Conservation (phyloP, 2,888 invertebrate genomes). For the Chrysolina haemoptera region DNA sequence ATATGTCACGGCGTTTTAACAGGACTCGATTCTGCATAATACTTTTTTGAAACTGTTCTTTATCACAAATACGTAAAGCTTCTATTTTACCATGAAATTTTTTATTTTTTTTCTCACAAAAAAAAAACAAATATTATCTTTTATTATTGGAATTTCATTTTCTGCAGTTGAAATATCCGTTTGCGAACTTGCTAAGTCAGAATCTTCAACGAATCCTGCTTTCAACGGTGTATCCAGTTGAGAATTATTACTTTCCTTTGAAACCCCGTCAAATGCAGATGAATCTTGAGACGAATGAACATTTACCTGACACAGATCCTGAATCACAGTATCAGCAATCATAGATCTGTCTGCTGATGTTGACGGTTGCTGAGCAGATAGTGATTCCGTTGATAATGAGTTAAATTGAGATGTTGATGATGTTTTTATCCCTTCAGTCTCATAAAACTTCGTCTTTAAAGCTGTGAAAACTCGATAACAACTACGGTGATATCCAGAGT, state of each 20-base stretch:
- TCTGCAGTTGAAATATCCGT: too few relatives aligned
- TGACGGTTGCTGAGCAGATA: too few relatives aligned
- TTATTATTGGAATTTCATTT: too few relatives aligned
- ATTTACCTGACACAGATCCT: too few relatives aligned
- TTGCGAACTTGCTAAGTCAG: too few relatives aligned
- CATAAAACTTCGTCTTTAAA: slow-evolving; percentile 21
- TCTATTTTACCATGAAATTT: slow-evolving; percentile 27
- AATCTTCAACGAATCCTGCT: slow-evolving; percentile 6
- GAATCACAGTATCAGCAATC: background rate
- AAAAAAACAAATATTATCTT: slow-evolving; percentile 22
- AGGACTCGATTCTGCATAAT: too few relatives aligned
- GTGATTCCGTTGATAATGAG: background rate
- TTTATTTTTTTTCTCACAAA: slow-evolving; percentile 26
- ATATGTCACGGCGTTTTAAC: too few relatives aligned
- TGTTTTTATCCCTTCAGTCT: slow-evolving; percentile 13
- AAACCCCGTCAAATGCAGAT: background rate
- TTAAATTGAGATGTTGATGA: slow-evolving; percentile 19
- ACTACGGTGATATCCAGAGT: slow-evolving; percentile 22
- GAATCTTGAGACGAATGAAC: slow-evolving; percentile 9
- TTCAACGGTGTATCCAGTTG: slow-evolving; percentile 21
- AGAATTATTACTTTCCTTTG: slow-evolving; percentile 13
- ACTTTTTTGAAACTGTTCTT: too few relatives aligned
- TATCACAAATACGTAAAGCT: background rate
- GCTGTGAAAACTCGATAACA: slow-evolving; percentile 27
- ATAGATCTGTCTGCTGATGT: too few relatives aligned